These are phyloP conservation scores for Drosophila jambulina DNA, from an alignment of 1,140 invertebrate species.

Conservation along the genomic window DNA sequence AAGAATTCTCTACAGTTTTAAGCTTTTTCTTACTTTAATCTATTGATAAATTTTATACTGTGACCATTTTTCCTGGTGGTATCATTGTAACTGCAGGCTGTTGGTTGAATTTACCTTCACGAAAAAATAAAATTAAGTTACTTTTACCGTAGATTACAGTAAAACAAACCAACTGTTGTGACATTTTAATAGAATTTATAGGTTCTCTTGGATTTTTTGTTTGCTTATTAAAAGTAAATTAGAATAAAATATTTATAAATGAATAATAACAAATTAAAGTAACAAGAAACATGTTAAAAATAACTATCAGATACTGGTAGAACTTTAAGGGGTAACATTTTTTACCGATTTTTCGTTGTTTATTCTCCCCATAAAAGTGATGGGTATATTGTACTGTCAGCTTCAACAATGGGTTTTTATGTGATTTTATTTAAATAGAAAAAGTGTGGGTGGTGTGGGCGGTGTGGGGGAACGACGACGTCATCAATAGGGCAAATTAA, in stretches of 20 bases:
- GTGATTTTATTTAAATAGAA: constrained; percentile 49
- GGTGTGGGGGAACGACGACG: constrained; percentile 17
- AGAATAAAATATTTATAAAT: no score
- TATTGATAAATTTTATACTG: neutral
- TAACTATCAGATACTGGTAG: no score
- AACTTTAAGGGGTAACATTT: no score
- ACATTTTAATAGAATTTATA: no score
- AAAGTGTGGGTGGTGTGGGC: neutral
- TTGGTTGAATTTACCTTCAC: neutral
- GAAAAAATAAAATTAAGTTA: no score
- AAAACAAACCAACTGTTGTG: no score
- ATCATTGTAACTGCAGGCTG: neutral
- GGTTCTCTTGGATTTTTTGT: no score
- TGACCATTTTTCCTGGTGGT: neutral
- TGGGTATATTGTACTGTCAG: neutral
- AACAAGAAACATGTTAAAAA: no score
- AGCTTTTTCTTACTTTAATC: neutral
- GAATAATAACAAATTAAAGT: no score
- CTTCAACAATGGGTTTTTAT: constrained; percentile 32
- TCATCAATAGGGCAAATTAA: constrained; percentile 65
- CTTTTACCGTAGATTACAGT: no score
- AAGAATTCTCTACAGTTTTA: neutral
- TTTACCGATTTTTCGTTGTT: neutral
- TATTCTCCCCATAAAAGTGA: neutral
- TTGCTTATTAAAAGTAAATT: no score